Evolutionary conservation across 37 sponge, comb jelly and placozoan species (phyloP).

Genomic region (Spongia lamella): DNA sequence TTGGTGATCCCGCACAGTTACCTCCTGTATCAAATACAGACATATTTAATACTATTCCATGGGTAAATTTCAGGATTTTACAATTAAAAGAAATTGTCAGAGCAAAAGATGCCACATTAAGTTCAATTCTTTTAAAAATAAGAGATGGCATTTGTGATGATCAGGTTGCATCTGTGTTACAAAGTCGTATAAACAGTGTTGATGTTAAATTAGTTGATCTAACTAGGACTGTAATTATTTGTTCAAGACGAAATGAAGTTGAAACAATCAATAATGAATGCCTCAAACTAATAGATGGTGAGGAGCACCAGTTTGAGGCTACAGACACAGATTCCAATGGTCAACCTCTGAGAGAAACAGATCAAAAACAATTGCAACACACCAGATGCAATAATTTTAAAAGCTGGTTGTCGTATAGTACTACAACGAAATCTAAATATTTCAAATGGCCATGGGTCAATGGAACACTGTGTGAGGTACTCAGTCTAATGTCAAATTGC

Average conservation of each 20-base stretch:
- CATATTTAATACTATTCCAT: too few species aligned
- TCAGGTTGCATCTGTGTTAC: background rate
- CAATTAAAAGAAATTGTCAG: conserved; percentile 4
- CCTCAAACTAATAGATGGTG: background rate
- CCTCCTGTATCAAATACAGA: too few species aligned
- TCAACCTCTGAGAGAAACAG: too few species aligned
- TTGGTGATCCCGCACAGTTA: conserved; percentile 25
- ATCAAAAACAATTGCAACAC: too few species aligned
- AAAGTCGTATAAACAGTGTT: background rate
- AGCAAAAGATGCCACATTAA: background rate
- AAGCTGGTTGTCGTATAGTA: background rate
- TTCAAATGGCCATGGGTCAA: conserved; percentile 9
- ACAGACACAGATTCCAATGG: too few species aligned
- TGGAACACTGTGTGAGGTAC: too few species aligned
- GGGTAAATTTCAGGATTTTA: too few species aligned
- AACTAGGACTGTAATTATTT: too few species aligned
- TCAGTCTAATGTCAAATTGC: background rate
- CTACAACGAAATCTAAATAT: background rate
- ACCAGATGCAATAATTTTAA: too few species aligned
- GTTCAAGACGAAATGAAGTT: background rate
- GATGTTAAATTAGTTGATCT: background rate
- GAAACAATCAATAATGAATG: background rate
- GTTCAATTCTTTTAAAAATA: background rate
- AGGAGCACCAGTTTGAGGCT: background rate
- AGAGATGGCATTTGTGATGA: conserved; percentile 2